These are phyloP conservation scores for Archivesica marissinica DNA, from an alignment of 1,140 invertebrate species.

Conservation along the genomic window DNA sequence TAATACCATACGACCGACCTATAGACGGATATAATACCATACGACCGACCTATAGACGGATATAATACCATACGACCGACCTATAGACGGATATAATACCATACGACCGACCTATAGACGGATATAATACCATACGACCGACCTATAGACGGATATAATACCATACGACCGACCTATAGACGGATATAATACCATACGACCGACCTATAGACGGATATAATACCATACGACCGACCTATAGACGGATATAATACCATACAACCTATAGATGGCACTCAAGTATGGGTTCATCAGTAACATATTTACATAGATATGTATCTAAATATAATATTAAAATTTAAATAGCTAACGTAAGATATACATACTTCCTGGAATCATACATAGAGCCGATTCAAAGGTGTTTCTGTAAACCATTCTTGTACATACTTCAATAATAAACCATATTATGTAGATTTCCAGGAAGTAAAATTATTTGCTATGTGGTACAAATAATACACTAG, in stretches of 20 bases:
- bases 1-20: too few relatives aligned
- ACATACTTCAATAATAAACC: neutral
- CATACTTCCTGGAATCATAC: slow-evolving; percentile 1
- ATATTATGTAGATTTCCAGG: neutral
- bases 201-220: too few relatives aligned
- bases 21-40: too few relatives aligned
- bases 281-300: slow-evolving; percentile 10
- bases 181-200: too few relatives aligned
- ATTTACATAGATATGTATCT: slow-evolving; percentile 58
- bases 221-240: too few relatives aligned
- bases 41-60: too few relatives aligned
- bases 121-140: too few relatives aligned
- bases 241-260: slow-evolving; percentile 15
- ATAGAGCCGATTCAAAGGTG: neutral
- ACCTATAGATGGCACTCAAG: neutral
- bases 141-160: too few relatives aligned
- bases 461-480: neutral
- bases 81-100: too few relatives aligned
- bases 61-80: too few relatives aligned
- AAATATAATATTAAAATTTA: slow-evolving; percentile 50
- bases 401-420: neutral
- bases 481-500: neutral
- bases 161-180: too few relatives aligned
- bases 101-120: too few relatives aligned
- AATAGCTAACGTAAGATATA: slow-evolving; percentile 42